phyloP scores from a whole-genome alignment of 2,888 invertebrate species.

The Timema podura region DNA sequence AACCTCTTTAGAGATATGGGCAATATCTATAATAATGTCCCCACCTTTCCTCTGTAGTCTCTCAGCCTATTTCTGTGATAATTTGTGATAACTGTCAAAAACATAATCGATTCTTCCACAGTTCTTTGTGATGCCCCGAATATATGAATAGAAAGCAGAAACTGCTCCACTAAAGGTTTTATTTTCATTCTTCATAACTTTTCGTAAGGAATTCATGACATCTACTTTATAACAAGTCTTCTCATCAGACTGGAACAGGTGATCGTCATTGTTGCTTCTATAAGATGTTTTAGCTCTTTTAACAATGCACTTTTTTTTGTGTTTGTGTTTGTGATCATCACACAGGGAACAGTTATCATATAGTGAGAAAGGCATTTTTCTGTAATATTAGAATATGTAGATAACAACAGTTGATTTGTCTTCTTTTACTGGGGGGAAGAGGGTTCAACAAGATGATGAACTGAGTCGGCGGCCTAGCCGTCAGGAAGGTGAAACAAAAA shows the following conservation, averaged over 20 bases:
- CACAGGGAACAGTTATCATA: too few relatives aligned
- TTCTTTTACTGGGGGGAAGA: too few relatives aligned
- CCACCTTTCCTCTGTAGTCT: not conserved
- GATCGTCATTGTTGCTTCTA: too few relatives aligned
- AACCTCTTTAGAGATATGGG: not conserved
- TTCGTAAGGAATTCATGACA: not conserved
- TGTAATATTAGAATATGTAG: too few relatives aligned
- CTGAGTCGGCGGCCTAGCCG: too few relatives aligned
- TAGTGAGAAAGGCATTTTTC: too few relatives aligned
- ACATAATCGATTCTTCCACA: not conserved
- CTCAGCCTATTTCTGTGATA: not conserved
- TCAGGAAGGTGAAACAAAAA: too few relatives aligned
- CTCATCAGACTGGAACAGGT: not conserved
- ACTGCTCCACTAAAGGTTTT: not conserved
- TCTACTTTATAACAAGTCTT: not conserved
- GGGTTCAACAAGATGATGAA: too few relatives aligned
- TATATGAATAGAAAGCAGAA: not conserved
- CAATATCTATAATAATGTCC: not conserved
- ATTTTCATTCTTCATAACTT: not conserved
- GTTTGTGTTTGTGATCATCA: too few relatives aligned
- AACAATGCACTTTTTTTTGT: too few relatives aligned
- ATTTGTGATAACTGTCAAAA: not conserved
- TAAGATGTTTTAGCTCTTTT: too few relatives aligned
- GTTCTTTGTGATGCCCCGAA: not conserved
- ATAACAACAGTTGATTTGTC: too few relatives aligned